Percentiles rank a stretch among this genome's conserved stretches.
Evolutionary conservation across 2,113 vertebrate species (phyloP).

Genomic region (Falcunculus frontatus): DNA sequence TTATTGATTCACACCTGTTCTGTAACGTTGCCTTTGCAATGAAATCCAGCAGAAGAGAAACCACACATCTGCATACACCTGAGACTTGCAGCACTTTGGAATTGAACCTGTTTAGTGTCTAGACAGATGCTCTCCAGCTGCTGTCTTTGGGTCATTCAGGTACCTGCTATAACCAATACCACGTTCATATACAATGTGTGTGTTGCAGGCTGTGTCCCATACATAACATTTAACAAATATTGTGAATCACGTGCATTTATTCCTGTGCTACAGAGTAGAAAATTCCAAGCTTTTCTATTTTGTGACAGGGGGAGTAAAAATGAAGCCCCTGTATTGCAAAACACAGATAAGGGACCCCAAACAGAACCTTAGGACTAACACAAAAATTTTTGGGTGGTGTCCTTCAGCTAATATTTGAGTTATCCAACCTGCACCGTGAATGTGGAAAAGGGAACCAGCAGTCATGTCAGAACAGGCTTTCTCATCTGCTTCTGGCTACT

Average conservation of each 20-base stretch:
- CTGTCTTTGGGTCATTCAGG: neutral
- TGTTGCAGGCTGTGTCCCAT: neutral
- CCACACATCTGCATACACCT: neutral
- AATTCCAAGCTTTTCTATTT: neutral
- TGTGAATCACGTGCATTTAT: neutral
- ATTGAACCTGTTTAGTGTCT: neutral
- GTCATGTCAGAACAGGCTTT: neutral
- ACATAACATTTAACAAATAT: neutral
- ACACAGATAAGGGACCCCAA: neutral
- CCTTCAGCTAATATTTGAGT: neutral
- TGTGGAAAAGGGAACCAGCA: neutral
- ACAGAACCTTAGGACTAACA: neutral
- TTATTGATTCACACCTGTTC: slow-evolving; percentile 30
- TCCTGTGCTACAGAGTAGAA: neutral
- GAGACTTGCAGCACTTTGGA: neutral
- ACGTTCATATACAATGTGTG: fast-evolving
- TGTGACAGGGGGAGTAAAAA: neutral
- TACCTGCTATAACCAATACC: neutral
- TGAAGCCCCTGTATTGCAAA: neutral
- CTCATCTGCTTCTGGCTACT: neutral
- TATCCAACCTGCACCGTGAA: neutral
- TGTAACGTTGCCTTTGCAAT: neutral
- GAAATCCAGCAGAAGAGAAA: neutral
- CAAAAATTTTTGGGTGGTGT: neutral
- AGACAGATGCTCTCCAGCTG: neutral